Conservation (phyloP, 2,888 invertebrate species). For the Epirrhoe alternata region DNA sequence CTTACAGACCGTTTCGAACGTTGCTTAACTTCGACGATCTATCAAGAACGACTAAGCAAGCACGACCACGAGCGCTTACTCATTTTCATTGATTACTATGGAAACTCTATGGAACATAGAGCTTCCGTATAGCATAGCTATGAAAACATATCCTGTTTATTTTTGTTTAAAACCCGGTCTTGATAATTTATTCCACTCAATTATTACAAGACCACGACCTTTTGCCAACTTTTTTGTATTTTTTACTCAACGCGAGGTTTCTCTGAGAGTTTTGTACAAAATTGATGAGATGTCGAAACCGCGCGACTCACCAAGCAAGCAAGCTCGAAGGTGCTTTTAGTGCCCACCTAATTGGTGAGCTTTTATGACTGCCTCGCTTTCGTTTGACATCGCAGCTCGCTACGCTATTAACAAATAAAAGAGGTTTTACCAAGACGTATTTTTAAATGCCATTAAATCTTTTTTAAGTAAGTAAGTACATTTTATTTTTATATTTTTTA, state of each 20-base stretch:
- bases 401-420: constrained; percentile 40
- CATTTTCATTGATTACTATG: too few species aligned
- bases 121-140: too few species aligned
- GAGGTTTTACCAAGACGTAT: constrained; percentile 12
- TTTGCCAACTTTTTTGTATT: constrained; percentile 40
- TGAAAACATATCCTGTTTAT: too few species aligned
- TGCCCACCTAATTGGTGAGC: constrained; percentile 80
- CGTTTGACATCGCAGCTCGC: constrained; percentile 72
- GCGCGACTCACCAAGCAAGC: constrained; percentile 68
- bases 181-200: constrained; percentile 29
- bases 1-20: too few species aligned
- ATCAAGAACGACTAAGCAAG: too few species aligned
- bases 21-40: too few species aligned
- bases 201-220: constrained; percentile 38
- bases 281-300: constrained; percentile 82
- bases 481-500: too few species aligned
- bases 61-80: too few species aligned
- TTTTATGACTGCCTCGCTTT: constrained; percentile 83
- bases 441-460: constrained; percentile 1
- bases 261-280: constrained; percentile 77
- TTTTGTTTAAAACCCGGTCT: not conserved
- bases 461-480: not conserved
- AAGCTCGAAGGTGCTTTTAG: constrained; percentile 84
- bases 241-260: constrained; percentile 59
- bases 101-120: too few species aligned